These are phyloP conservation scores for Oenanthe oenanthe DNA, from an alignment of 2,113 vertebrate genomes.

Conservation along the genomic window DNA sequence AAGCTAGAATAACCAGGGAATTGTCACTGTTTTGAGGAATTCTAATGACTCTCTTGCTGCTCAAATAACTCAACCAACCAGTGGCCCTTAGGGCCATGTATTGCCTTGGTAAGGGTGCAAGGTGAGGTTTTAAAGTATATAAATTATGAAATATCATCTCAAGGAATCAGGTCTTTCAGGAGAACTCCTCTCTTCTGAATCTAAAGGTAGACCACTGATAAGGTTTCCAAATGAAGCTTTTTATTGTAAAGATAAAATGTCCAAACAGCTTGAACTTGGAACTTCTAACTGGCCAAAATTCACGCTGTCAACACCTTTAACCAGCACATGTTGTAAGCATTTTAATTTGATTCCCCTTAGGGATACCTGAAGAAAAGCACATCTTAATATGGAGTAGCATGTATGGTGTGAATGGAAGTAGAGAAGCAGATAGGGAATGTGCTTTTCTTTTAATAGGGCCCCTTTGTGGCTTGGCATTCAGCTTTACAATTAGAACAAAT, in stretches of 20 bases:
- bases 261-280: neutral
- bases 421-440: neutral
- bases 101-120: neutral
- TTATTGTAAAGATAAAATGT: neutral
- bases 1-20: neutral
- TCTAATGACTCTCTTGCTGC: neutral
- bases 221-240: neutral
- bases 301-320: neutral
- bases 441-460: neutral
- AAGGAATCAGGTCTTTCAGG: neutral
- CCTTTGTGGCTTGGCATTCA: neutral
- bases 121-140: neutral
- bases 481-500: neutral
- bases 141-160: neutral
- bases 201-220: neutral
- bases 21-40: neutral
- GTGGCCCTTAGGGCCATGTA: neutral
- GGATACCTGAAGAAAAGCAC: neutral
- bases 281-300: neutral
- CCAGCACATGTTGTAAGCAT: neutral
- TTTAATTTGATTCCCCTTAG: neutral
- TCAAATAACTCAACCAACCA: neutral
- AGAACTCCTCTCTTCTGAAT: neutral
- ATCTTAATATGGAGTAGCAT: neutral
- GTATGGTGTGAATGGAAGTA: neutral